Evolutionary conservation across 2,797 vertebrate species (phyloP).

Genomic region (Scarus forsteni): DNA sequence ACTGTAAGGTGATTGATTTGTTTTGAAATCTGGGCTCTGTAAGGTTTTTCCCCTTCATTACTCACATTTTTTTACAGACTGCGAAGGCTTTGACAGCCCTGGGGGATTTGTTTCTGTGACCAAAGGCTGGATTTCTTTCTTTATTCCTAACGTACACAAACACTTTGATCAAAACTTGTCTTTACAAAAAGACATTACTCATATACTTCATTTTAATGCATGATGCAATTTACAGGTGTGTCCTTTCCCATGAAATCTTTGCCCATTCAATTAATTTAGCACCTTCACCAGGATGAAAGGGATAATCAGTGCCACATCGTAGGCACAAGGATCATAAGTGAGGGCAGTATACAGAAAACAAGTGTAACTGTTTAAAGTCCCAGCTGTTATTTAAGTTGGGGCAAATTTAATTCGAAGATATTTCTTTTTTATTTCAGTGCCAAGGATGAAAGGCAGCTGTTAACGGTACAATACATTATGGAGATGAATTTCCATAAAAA

Average conservation of each 20-base stretch:
- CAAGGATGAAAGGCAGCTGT: no score
- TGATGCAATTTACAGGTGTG: not conserved
- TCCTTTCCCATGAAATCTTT: not conserved
- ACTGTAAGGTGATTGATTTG: conserved; percentile 49
- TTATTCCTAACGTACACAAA: not conserved
- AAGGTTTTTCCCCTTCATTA: conserved; percentile 8
- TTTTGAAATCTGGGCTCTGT: conserved; percentile 37
- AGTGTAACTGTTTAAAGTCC: no score
- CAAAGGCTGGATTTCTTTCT: conserved; percentile 4
- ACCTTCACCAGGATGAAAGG: not conserved
- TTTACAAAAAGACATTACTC: not conserved
- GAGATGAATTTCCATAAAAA: no score
- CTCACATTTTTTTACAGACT: conserved; percentile 11
- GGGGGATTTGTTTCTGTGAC: conserved; percentile 22
- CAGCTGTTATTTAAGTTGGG: no score
- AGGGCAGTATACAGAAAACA: no score
- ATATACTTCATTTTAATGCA: not conserved
- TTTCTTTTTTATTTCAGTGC: no score
- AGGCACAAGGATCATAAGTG: no score
- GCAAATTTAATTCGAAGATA: no score
- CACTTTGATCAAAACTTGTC: conserved; percentile 31
- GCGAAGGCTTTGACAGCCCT: conserved; percentile 29
- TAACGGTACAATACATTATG: no score
- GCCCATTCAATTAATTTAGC: not conserved
- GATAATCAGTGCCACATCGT: conserved; percentile 3